Percentiles rank a stretch among this genome's conserved stretches.
These are phyloP conservation scores for Galago senegalensis DNA, from an alignment of 2,797 vertebrate genomes.

Conservation along the genomic window DNA sequence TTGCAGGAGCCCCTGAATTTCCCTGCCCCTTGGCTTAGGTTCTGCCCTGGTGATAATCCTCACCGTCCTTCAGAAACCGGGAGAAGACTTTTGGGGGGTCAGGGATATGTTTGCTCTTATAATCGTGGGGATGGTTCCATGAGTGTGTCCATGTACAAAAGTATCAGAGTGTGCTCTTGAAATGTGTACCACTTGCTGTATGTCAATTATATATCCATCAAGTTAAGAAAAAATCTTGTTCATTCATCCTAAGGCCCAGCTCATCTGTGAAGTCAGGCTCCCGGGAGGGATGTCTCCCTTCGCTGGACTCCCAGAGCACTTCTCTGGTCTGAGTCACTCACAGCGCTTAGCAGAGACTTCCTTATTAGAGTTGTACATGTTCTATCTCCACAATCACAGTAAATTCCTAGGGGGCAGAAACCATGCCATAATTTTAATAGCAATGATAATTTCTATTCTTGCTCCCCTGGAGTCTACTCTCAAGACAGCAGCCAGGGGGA, in stretches of 20 bases:
- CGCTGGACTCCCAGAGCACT: accelerated
- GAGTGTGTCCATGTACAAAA: background rate
- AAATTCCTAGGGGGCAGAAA: slow-evolving; percentile 75
- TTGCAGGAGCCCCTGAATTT: background rate
- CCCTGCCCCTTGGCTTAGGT: background rate
- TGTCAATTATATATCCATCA: background rate
- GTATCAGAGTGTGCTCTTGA: background rate
- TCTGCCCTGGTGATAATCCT: background rate
- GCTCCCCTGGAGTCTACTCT: background rate
- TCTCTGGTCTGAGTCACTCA: background rate
- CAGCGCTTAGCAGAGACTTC: slow-evolving; percentile 23
- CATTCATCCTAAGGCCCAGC: background rate
- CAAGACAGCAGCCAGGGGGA: background rate
- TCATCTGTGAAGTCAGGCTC: background rate
- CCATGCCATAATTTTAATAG: slow-evolving; percentile 1
- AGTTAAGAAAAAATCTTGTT: background rate
- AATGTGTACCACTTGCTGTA: background rate
- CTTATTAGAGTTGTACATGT: slow-evolving; percentile 18
- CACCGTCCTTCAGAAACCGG: background rate
- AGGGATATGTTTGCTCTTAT: background rate
- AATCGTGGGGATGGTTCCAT: too few species aligned
- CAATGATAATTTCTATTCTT: background rate
- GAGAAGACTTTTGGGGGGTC: background rate
- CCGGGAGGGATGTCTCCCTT: background rate
- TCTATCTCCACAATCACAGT: slow-evolving; percentile 72